A percentile compares a stretch with the other conserved stretches of the same genome.
phyloP scores from a whole-genome alignment of 2,113 vertebrate genomes.

The Paralichthys olivaceus region DNA sequence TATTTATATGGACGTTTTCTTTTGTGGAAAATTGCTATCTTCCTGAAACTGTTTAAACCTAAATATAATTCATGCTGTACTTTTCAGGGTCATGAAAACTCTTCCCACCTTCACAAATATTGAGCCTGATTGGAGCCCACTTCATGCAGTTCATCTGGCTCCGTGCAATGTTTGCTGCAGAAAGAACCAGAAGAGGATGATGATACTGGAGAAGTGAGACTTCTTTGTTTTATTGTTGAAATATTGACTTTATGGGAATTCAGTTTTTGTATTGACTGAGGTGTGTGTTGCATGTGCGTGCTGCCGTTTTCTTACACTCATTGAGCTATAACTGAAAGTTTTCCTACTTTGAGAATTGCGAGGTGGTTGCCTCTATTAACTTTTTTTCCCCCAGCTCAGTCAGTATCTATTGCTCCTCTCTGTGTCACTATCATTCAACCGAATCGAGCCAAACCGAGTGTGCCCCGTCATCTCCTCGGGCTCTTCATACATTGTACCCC shows the following conservation, averaged over 20 bases:
- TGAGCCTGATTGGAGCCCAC: slow-evolving; percentile 88
- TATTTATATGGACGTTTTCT: too few relatives aligned
- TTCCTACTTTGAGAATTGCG: too few relatives aligned
- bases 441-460: not conserved
- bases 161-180: slow-evolving; percentile 86
- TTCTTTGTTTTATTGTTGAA: not conserved
- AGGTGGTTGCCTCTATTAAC: too few relatives aligned
- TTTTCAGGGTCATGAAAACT: slow-evolving; percentile 72
- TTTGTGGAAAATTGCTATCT: not conserved
- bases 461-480: too few relatives aligned
- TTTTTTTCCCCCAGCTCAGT: too few relatives aligned
- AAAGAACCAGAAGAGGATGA: slow-evolving; percentile 84
- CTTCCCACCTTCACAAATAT: slow-evolving; percentile 88
- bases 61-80: not conserved
- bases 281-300: too few relatives aligned
- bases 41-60: not conserved
- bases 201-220: slow-evolving; percentile 88
- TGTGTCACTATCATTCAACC: not conserved
- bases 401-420: too few relatives aligned
- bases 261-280: too few relatives aligned
- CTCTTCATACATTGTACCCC: too few relatives aligned
- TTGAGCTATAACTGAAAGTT: too few relatives aligned
- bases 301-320: too few relatives aligned
- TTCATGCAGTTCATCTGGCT: slow-evolving; percentile 84
- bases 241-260: too few relatives aligned